Percentiles rank a stretch among this genome's conserved stretches.
phyloP scores from a whole-genome alignment of 2,888 invertebrate genomes.

The Orthosia cruda region DNA sequence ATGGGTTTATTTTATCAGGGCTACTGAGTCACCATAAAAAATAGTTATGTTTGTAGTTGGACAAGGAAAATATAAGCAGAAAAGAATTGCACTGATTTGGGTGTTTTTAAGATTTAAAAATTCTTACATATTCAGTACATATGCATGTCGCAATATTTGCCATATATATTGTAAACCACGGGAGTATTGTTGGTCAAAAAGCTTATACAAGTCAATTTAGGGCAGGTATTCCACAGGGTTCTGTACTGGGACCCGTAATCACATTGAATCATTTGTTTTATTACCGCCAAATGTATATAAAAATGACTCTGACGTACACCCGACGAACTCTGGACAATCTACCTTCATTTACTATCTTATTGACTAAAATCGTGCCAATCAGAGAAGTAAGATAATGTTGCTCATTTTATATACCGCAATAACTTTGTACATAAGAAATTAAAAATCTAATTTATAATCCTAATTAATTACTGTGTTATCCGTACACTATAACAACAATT shows the following conservation, averaged over 20 bases:
- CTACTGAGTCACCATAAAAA: conserved; percentile 27
- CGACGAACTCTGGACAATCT: background rate
- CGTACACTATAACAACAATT: too few species aligned
- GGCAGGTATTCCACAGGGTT: background rate
- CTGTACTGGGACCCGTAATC: background rate
- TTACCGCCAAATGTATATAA: background rate
- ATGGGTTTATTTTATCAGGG: conserved; percentile 7
- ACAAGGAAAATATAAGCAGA: background rate
- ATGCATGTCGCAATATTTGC: too few species aligned
- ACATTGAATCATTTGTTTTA: background rate
- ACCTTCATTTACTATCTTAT: too few species aligned
- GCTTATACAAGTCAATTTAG: background rate
- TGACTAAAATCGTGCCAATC: too few species aligned
- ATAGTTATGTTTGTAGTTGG: background rate
- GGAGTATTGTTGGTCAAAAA: background rate
- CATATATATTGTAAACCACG: background rate
- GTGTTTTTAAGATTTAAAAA: background rate
- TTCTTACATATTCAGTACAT: background rate
- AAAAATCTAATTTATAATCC: too few species aligned
- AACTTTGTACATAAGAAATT: too few species aligned
- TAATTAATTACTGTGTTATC: too few species aligned
- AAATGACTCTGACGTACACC: background rate
- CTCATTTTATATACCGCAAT: too few species aligned
- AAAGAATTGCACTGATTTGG: background rate
- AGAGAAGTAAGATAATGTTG: too few species aligned